These are phyloP conservation scores for Habrosyne pyritoides DNA, from an alignment of 2,888 invertebrate species.

Conservation along the genomic window DNA sequence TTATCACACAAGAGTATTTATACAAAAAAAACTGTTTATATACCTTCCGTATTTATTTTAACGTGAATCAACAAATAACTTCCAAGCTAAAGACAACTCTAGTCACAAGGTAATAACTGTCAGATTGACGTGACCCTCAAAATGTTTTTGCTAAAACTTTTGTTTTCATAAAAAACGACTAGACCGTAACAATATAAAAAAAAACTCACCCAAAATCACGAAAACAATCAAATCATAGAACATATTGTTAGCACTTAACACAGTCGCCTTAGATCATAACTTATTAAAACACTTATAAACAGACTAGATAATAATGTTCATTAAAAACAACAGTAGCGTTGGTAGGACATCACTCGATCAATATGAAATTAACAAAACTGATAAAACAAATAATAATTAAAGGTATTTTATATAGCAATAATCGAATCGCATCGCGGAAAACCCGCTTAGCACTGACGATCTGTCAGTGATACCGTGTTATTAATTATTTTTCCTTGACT, in stretches of 20 bases:
- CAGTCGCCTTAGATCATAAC: not conserved
- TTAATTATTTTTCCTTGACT: not conserved
- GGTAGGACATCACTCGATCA: not conserved
- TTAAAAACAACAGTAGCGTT: not conserved
- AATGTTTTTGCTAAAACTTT: not conserved
- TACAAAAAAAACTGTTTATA: too few species aligned
- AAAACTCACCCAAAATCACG: not conserved
- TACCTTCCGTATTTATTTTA: too few species aligned
- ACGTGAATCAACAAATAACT: not conserved
- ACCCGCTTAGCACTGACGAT: conserved; percentile 1
- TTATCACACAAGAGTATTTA: too few species aligned
- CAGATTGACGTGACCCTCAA: not conserved
- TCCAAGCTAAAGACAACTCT: not conserved
- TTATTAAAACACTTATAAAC: not conserved
- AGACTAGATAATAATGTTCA: not conserved
- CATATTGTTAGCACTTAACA: not conserved
- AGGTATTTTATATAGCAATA: not conserved
- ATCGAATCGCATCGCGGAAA: not conserved
- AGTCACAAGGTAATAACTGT: not conserved
- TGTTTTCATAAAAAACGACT: not conserved
- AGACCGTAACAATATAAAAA: not conserved
- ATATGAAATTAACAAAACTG: not conserved
- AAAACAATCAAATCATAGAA: not conserved
- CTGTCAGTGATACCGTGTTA: not conserved
- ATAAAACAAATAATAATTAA: not conserved